Conservation (phyloP, 2,888 invertebrate genomes). For the Eudasyphora cyanicolor region DNA sequence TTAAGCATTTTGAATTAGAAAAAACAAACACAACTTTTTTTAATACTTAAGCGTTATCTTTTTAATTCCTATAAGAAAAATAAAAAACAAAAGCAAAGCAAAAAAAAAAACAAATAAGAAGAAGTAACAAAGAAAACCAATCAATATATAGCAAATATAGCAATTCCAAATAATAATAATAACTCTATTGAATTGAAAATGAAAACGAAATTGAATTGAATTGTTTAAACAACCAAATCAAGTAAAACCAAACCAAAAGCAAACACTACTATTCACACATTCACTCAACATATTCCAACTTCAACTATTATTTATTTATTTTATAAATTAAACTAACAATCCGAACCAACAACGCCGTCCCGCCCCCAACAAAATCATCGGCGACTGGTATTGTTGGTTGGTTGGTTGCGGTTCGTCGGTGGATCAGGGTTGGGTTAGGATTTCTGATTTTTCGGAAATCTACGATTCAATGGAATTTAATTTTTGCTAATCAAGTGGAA, state of each 20-base stretch:
- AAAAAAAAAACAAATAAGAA: not conserved
- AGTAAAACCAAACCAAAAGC: not conserved
- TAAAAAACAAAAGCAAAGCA: constrained; percentile 6
- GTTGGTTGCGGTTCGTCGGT: not conserved
- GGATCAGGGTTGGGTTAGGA: not conserved
- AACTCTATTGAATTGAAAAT: constrained; percentile 4
- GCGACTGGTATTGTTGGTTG: not conserved
- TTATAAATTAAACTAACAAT: not conserved
- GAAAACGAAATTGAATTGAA: constrained; percentile 3
- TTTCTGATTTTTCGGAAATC: not conserved
- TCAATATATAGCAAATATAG: constrained; percentile 8
- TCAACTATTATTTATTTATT: not conserved
- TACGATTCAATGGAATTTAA: not conserved
- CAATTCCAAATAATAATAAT: constrained; percentile 7
- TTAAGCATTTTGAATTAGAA: constrained; percentile 18
- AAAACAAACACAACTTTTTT: not conserved
- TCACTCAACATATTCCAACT: constrained; percentile 1
- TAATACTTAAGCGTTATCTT: constrained; percentile 31
- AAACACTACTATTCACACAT: constrained; percentile 15
- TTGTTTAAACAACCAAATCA: not conserved
- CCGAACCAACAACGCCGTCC: not conserved
- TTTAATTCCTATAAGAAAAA: constrained; percentile 41
- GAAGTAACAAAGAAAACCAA: not conserved
- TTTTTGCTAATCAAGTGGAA: not conserved
- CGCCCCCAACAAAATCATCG: not conserved